Percentiles rank a stretch among this genome's conserved stretches.
These are phyloP conservation scores for Cephalopholis sonnerati DNA, from an alignment of 2,113 vertebrate species.

Conservation along the genomic window DNA sequence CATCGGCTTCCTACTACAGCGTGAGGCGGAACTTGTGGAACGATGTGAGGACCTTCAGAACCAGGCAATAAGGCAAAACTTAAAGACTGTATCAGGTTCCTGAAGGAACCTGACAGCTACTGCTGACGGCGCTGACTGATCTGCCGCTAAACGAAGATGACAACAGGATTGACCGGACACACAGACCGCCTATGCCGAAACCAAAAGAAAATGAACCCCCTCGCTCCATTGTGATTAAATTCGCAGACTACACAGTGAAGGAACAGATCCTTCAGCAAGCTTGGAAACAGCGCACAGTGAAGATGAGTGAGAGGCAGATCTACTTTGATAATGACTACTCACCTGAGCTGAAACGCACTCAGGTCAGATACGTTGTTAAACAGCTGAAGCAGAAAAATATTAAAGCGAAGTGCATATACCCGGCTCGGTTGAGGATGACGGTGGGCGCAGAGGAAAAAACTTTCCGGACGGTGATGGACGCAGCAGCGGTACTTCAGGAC, in stretches of 20 bases:
- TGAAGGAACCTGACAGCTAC: slow-evolving; percentile 17
- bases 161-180: too few species aligned
- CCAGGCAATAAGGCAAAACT: not conserved
- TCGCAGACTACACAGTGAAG: too few species aligned
- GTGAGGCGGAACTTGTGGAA: slow-evolving; percentile 7
- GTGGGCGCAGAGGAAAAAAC: too few species aligned
- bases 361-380: slow-evolving; percentile 19
- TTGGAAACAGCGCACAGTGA: not conserved
- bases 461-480: too few species aligned
- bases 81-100: slow-evolving; percentile 10
- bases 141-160: too few species aligned
- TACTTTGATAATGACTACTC: slow-evolving; percentile 25
- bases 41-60: slow-evolving; percentile 12
- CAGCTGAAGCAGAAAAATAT: slow-evolving; percentile 6
- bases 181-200: too few species aligned
- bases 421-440: too few species aligned
- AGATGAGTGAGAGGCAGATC: slow-evolving; percentile 12
- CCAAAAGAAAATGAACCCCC: too few species aligned
- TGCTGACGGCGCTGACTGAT: not conserved
- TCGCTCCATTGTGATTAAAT: too few species aligned
- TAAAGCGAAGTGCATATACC: too few species aligned
- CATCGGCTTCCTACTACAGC: slow-evolving; percentile 8
- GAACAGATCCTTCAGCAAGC: too few species aligned
- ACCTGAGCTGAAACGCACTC: slow-evolving; percentile 4
- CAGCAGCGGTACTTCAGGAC: too few species aligned